Base-by-base conservation (phyloP, 2,888 invertebrate genomes). In the Acronicta psi region DNA sequence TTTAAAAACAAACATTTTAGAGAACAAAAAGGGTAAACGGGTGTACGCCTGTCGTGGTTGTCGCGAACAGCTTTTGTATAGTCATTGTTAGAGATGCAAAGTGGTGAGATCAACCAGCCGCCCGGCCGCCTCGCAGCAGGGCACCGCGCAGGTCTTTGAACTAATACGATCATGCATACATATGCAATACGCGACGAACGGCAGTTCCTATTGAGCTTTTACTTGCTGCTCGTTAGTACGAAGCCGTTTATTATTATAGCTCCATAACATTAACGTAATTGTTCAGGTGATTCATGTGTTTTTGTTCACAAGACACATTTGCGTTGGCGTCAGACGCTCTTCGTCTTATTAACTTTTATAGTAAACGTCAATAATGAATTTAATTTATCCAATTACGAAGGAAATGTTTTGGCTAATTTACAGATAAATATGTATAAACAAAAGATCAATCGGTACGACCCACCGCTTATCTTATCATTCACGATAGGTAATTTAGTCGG, bases 61-160 rank as follows among this genome's bases (percentile, higher is more conserved):
- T 88, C 86, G 81, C 78, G 83, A 82, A 87, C 88, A 87, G 85
- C 85, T 85, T 88, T 82, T 80, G 82, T 80, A 64, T 77, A 86
- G 88, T 89, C 90, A 91, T 92, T 91, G 91, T 91, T 89, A 87
- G 87, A 87, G 85, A 91, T 91, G 90, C 87, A 91, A 90, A 91
- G 87, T 86, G 83, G 79, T 80, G 87, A 87, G 88, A 90, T 88
- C 87, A 86, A 82, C 83, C 84, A 85, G 83, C 83, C 85, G 81
- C 71, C 73, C 60, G 76, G 64, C 69, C 74, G 75, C 79, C 74
- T 60, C 79, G 62, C 75, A 67, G 74, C 82, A 79, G 83, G 82
- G 82, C 79, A 70, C 75, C 73, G 40, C 75, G 68, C 73, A 76
- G 81, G 83, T 83, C 86, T 88, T 84, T 86, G 84, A 85, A 85